These are phyloP conservation scores for Lathronympha strigana DNA, from an alignment of 2,888 invertebrate genomes.

Conservation along the genomic window DNA sequence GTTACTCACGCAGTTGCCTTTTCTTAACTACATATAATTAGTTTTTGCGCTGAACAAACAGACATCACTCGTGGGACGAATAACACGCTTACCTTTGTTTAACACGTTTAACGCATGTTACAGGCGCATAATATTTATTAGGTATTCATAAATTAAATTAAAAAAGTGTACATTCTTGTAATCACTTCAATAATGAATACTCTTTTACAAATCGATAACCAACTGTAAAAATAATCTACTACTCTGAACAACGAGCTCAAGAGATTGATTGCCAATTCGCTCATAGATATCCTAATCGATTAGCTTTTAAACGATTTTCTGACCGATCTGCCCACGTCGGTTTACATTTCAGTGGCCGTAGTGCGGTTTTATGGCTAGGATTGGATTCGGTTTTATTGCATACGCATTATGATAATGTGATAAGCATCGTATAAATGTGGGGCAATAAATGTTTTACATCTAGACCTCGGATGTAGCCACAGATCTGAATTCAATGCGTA, in stretches of 20 bases:
- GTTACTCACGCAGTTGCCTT: slow-evolving; percentile 15
- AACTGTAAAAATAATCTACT: slow-evolving; percentile 6
- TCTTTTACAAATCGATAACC: neutral
- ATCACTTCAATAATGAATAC: neutral
- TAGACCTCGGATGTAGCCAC: slow-evolving; percentile 48
- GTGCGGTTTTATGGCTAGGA: slow-evolving; percentile 59
- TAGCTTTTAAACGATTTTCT: slow-evolving; percentile 15
- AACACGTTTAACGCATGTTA: neutral
- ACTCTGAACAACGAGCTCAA: slow-evolving; percentile 4
- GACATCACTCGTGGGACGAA: neutral
- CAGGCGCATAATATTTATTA: neutral
- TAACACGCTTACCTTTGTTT: neutral
- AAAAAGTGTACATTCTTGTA: neutral
- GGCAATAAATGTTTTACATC: slow-evolving; percentile 64
- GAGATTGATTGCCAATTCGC: slow-evolving; percentile 18
- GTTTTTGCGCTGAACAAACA: slow-evolving; percentile 13
- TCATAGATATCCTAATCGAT: slow-evolving; percentile 26
- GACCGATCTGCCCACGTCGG: slow-evolving; percentile 35
- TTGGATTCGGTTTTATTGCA: slow-evolving; percentile 64
- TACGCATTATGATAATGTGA: slow-evolving; percentile 67
- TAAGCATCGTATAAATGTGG: slow-evolving; percentile 62
- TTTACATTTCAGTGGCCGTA: slow-evolving; percentile 49
- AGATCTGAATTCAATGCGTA: slow-evolving; percentile 53
- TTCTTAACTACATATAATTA: slow-evolving; percentile 1
- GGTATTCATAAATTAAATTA: neutral